Evolutionary conservation across 2,888 invertebrate genomes (phyloP), one percentile per base, ranked within the genome.

Genomic region (Rotaria sp.): DNA sequence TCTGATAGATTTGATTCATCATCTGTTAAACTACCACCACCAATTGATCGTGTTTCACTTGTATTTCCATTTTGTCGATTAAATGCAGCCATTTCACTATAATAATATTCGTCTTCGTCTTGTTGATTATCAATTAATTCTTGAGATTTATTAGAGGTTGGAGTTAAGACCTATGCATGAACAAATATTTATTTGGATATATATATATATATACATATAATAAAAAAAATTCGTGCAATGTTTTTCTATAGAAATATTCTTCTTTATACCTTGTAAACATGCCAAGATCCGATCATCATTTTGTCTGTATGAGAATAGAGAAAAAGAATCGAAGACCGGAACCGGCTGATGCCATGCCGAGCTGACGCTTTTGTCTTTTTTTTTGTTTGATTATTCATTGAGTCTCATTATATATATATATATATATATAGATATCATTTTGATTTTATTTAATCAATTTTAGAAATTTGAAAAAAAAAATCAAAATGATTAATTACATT

Each of bases 1-100:
- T 95, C 95, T n/a, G 45, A 45, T 18, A 45, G 1, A 80, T 41
- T 45, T 26, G 45, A 45, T n/a, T 80, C 80, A 80, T 80, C 80
- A 45, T 80, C 80, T 24, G 80, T 80, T 45, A 80, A 80, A 80
- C 80, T 80, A 2, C 41, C 80, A 45, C 45, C 41, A 45, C 80
- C 80, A 35, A 67, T 67, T 8, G 67, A 67, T 67, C 67, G 67
- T 35, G 67, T 67, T 67, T 67, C 67, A 35, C 67, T 67, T 35
- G 67, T 15, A 35, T 35, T 67, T 15, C 45, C 45, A 45, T 80
- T 41, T 80, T 80, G 80, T 45, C 80, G 80, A 80, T 80, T 80
- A 45, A 45, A 80, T 45, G 26, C 45, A n/a, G 80, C 80, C 80
- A 80, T 80, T 45, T 41, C 80, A 67, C 67, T 67, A 67, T 67